phyloP scores from a whole-genome alignment of 1,140 invertebrate genomes.

The Temnothorax longispinosus region DNA sequence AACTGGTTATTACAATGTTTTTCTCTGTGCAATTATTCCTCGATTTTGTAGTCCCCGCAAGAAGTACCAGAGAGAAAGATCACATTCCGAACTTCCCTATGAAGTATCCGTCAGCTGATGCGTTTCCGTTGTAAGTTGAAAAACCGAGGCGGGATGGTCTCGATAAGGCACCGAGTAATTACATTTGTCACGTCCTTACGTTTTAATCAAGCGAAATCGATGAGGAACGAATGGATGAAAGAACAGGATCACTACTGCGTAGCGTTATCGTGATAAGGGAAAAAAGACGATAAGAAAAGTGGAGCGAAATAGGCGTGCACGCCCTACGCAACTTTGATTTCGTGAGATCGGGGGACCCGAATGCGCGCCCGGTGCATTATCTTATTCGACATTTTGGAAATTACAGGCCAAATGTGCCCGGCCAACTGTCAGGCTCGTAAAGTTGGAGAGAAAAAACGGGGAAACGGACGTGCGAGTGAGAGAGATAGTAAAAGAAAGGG shows the following conservation, averaged over 20 bases:
- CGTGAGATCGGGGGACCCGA: slow-evolving; percentile 28
- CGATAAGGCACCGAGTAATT: slow-evolving; percentile 59
- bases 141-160: slow-evolving; percentile 25
- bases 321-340: slow-evolving; percentile 65
- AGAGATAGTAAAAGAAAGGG: slow-evolving; percentile 31
- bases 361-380: slow-evolving; percentile 27
- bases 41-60: slow-evolving; percentile 21
- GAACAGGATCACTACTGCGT: slow-evolving; percentile 24
- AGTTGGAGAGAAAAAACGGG: slow-evolving; percentile 52
- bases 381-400: slow-evolving; percentile 81
- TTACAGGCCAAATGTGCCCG: slow-evolving; percentile 74
- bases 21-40: slow-evolving; percentile 7
- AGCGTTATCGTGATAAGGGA: slow-evolving; percentile 63
- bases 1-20: slow-evolving; percentile 42
- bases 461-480: slow-evolving; percentile 7
- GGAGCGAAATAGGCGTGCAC: slow-evolving; percentile 12
- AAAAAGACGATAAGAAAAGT: slow-evolving; percentile 66
- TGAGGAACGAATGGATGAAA: slow-evolving; percentile 58
- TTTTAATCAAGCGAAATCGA: slow-evolving; percentile 66
- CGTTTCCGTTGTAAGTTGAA: slow-evolving; percentile 34
- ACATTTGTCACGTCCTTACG: slow-evolving; percentile 57
- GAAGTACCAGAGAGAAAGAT: slow-evolving; percentile 41
- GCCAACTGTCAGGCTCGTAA: slow-evolving; percentile 77
- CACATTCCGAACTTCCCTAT: slow-evolving; percentile 11
- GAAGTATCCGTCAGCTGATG: slow-evolving; percentile 37